Percentiles rank a stretch among this genome's conserved stretches.
Evolutionary conservation across 1,140 invertebrate species (phyloP).

Genomic region (Lordiphosa mommai): DNA sequence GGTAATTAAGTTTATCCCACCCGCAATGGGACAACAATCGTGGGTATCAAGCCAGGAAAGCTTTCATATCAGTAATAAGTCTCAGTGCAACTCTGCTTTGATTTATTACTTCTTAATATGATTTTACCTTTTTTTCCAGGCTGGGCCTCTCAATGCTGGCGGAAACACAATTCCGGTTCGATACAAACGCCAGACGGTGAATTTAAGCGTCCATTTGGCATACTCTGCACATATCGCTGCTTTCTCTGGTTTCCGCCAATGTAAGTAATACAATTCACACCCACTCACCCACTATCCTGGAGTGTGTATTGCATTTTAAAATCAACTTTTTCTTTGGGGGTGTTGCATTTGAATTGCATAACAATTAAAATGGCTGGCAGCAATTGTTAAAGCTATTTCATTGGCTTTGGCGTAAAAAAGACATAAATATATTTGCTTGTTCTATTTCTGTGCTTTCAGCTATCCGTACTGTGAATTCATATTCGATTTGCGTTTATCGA

Average conservation of each 20-base stretch:
- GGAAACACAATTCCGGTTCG: conserved; percentile 73
- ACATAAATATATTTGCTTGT: neutral
- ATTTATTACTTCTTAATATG: neutral
- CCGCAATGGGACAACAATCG: no score
- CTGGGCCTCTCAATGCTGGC: conserved; percentile 76
- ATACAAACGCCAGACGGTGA: conserved; percentile 77
- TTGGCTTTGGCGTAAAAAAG: conserved; percentile 2
- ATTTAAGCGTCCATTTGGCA: conserved; percentile 76
- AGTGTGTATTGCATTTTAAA: conserved; percentile 73
- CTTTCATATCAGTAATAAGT: neutral
- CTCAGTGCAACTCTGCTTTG: neutral
- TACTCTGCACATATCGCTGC: conserved; percentile 78
- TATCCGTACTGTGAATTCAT: conserved; percentile 76
- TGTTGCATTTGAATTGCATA: conserved; percentile 57
- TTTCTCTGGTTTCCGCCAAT: conserved; percentile 78
- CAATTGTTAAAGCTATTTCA: conserved; percentile 2
- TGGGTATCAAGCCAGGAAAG: no score
- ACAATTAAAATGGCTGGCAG: conserved; percentile 66
- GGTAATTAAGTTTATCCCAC: no score
- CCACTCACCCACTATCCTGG: neutral
- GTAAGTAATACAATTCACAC: conserved; percentile 64
- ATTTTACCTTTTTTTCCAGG: conserved; percentile 26
- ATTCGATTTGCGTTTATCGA: conserved; percentile 73
- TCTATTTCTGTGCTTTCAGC: conserved; percentile 35
- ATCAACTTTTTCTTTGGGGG: conserved; percentile 41